Percentiles rank a stretch among this genome's conserved stretches.
Conservation (phyloP, 2,113 vertebrate species). For the Oostethus manadensis region DNA sequence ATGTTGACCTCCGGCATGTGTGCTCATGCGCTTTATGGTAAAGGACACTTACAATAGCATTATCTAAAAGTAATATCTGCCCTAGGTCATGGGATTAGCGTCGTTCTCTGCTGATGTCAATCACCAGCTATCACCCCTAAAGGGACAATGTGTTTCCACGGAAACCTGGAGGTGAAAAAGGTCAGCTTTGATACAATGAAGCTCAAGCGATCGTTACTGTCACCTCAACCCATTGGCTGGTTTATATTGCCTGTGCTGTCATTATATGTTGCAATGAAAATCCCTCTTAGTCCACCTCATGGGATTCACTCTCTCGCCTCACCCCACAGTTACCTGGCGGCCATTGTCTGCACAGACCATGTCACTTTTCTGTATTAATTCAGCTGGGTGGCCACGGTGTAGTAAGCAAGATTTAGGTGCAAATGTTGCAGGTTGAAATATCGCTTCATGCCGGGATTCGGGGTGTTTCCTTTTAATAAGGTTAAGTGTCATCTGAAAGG, state of each 20-base stretch:
- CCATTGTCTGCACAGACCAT: conserved; percentile 50
- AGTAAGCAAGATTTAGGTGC: conserved; percentile 64
- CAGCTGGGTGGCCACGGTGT: conserved; percentile 36
- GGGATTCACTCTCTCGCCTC: conserved; percentile 42
- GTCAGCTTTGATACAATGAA: conserved; percentile 50
- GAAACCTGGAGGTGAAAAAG: conserved; percentile 50
- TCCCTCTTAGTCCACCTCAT: conserved; percentile 37
- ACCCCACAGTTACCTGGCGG: conserved; percentile 53
- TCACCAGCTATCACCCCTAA: conserved; percentile 23
- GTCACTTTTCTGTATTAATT: conserved; percentile 51
- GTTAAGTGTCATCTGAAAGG: conserved; percentile 32
- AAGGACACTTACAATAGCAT: conserved; percentile 27
- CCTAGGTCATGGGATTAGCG: conserved; percentile 20
- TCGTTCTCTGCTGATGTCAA: conserved; percentile 40
- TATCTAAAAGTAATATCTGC: conserved; percentile 18
- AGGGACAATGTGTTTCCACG: conserved; percentile 43
- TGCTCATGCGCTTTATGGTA: conserved; percentile 14
- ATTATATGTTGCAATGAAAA: conserved; percentile 54
- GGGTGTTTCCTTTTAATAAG: conserved; percentile 25
- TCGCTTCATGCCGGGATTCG: conserved; percentile 5
- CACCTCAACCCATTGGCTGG: conserved; percentile 32
- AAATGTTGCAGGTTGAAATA: conserved; percentile 40
- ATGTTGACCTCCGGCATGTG: conserved; percentile 12
- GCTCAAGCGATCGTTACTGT: conserved; percentile 42
- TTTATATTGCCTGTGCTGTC: conserved; percentile 55